A percentile compares a stretch with the other conserved stretches of the same genome.
phyloP scores from a whole-genome alignment of 2,113 vertebrate species.

The Andinoacara biseriatus region DNA sequence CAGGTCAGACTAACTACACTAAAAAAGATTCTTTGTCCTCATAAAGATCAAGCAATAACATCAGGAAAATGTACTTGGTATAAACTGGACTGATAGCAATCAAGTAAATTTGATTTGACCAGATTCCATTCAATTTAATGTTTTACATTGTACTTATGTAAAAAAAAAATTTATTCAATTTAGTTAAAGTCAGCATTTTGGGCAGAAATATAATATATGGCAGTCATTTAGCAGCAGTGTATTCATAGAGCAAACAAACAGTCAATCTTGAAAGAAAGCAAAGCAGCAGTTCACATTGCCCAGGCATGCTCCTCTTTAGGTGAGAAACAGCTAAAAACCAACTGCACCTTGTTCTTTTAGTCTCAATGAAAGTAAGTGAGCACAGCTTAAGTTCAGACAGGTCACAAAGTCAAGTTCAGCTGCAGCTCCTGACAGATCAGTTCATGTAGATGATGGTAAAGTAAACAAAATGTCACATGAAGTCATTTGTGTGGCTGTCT shows the following conservation, averaged over 20 bases:
- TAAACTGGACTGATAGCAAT: no score
- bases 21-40: no score
- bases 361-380: not conserved
- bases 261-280: not conserved
- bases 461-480: not conserved
- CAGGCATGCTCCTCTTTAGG: not conserved
- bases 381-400: not conserved
- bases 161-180: no score
- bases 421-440: not conserved
- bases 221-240: not conserved
- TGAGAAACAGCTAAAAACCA: not conserved
- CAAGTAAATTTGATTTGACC: no score
- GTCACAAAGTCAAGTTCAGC: not conserved
- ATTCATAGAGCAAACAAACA: not conserved
- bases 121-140: no score
- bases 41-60: no score
- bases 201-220: no score
- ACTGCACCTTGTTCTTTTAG: not conserved
- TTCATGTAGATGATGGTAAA: not conserved
- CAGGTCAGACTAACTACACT: slow-evolving; percentile 74
- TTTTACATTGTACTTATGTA: no score
- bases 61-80: no score
- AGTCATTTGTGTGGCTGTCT: not conserved
- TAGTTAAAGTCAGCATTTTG: no score
- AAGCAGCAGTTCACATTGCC: not conserved